Percentiles rank a stretch among this genome's conserved stretches.
Evolutionary conservation across 2,113 vertebrate genomes (phyloP).

Genomic region (Nyctereutes procyonoides): DNA sequence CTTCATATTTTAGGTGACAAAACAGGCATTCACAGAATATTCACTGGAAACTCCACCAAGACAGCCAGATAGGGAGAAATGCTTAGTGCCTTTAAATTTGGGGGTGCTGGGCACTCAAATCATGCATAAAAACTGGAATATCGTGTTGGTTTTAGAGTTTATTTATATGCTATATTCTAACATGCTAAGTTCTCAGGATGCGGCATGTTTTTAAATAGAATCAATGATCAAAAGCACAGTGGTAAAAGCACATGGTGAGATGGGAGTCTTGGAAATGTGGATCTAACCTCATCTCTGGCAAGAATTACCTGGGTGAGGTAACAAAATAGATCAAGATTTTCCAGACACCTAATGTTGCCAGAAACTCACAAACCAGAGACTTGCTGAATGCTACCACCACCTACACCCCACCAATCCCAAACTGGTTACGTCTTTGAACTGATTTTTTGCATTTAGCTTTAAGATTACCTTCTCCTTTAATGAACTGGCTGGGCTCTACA

Average conservation of each 20-base stretch:
- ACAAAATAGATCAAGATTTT: background rate
- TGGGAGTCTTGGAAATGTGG: background rate
- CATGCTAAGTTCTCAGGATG: background rate
- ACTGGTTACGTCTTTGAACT: background rate
- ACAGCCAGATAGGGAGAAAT: background rate
- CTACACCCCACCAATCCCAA: too few relatives aligned
- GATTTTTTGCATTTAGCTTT: background rate
- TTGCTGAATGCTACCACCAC: background rate
- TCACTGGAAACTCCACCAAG: background rate
- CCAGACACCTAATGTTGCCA: background rate
- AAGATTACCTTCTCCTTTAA: background rate
- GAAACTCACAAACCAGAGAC: background rate
- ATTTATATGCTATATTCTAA: background rate
- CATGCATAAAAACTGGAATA: background rate
- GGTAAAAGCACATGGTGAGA: background rate
- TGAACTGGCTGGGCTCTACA: background rate
- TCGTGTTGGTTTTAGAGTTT: background rate
- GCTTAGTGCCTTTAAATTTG: background rate
- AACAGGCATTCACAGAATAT: background rate
- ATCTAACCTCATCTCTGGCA: background rate
- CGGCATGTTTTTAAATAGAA: background rate
- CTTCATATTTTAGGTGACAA: background rate
- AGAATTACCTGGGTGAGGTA: background rate
- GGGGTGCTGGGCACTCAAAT: background rate
- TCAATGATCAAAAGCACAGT: background rate